A percentile compares a stretch with the other conserved stretches of the same genome.
These are phyloP conservation scores for Alethe diademata DNA, from an alignment of 2,113 vertebrate genomes.

Conservation along the genomic window DNA sequence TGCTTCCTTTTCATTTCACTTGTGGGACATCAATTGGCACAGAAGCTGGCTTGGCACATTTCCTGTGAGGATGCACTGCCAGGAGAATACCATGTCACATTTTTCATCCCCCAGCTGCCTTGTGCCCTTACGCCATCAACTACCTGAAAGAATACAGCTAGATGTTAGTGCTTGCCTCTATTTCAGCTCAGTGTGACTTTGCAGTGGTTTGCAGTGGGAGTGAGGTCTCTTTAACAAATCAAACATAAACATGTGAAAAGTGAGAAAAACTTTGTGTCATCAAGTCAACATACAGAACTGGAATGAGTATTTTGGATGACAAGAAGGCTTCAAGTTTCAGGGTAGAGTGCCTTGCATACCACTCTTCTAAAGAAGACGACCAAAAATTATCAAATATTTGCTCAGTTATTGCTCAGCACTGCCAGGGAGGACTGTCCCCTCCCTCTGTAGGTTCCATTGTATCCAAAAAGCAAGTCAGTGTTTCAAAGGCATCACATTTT, in stretches of 20 bases:
- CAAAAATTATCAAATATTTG: not conserved
- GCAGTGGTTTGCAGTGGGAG: not conserved
- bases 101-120: not conserved
- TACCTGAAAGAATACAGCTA: fast-evolving
- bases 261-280: not conserved
- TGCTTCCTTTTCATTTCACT: not conserved
- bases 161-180: too few species aligned
- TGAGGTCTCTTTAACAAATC: not conserved
- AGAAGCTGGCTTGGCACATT: not conserved
- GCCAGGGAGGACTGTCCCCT: fast-evolving
- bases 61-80: not conserved
- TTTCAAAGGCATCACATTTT: not conserved
- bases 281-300: not conserved
- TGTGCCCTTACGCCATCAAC: not conserved
- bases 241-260: not conserved
- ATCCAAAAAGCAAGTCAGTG: not conserved
- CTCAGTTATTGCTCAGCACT: not conserved
- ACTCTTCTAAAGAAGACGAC: not conserved
- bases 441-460: not conserved
- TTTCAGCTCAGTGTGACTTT: not conserved
- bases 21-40: fast-evolving
- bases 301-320: not conserved
- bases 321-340: not conserved
- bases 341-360: not conserved
- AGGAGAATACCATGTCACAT: not conserved